A percentile compares a stretch with the other conserved stretches of the same genome.
These are phyloP conservation scores for Oryzias melastigma DNA, from an alignment of 2,113 vertebrate genomes.

Conservation along the genomic window DNA sequence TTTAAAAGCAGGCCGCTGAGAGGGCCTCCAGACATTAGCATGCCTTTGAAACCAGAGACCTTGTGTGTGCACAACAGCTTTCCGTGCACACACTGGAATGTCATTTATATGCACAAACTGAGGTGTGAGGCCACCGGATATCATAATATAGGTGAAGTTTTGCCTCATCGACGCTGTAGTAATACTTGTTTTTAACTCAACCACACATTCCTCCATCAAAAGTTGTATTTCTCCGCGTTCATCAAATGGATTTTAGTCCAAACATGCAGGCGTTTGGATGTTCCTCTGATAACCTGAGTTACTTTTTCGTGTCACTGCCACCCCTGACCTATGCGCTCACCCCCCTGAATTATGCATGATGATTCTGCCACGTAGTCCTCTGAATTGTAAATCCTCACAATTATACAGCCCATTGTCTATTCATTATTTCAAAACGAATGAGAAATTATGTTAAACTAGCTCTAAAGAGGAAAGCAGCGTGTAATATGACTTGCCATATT, in stretches of 20 bases:
- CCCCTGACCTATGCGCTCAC: constrained; percentile 58
- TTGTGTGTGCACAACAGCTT: constrained; percentile 64
- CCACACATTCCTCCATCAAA: constrained; percentile 4
- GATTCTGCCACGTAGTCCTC: constrained; percentile 73
- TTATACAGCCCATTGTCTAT: constrained; percentile 82
- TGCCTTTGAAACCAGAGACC: constrained; percentile 76
- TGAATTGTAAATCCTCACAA: constrained; percentile 81
- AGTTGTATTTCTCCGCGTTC: background rate
- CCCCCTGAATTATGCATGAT: constrained; percentile 70
- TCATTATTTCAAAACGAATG: constrained; percentile 80
- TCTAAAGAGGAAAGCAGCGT: constrained; percentile 77
- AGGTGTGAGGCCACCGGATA: constrained; percentile 64
- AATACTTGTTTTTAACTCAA: constrained; percentile 40
- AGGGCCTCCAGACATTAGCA: constrained; percentile 68
- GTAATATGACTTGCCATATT: constrained; percentile 81
- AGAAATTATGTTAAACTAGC: constrained; percentile 81
- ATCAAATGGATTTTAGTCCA: constrained; percentile 21
- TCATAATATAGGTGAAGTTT: constrained; percentile 63
- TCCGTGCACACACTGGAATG: constrained; percentile 73
- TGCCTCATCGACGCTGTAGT: constrained; percentile 45
- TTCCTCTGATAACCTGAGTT: constrained; percentile 55
- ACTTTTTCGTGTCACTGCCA: constrained; percentile 53
- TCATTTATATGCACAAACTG: constrained; percentile 72
- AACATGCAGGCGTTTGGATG: constrained; percentile 38
- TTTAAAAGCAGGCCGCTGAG: constrained; percentile 59